Base-by-base conservation (phyloP, 2,888 invertebrate genomes). In the Lasioglossum figueresi region DNA sequence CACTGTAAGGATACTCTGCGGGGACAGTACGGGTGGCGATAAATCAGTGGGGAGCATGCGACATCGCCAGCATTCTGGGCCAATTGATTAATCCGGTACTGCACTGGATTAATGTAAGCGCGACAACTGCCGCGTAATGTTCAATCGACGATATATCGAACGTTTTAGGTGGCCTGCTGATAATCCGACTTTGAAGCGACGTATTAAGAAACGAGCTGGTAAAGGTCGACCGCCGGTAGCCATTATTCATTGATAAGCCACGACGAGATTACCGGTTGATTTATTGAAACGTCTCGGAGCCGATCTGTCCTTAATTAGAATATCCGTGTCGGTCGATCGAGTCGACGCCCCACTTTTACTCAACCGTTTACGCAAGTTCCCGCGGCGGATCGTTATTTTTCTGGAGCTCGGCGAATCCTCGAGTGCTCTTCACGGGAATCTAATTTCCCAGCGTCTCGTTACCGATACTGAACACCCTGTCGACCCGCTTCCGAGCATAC, bases 41-140 rank as follows among this genome's bases (percentile, higher is more conserved):
- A 63, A 31, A 63, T 31, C 31, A 31, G 63, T 63, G 14, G 63
- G 63, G 31, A 16, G 6, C 63, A 63, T 16, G 16, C 63, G 63
- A 63, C 63, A 16, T 63, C 31, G 63, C 63, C 16, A 16, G 16
- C 31, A 63, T 63, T 63, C 63, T 6, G 63, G 63, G 27, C 63
- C 16, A 63, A 63, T 63, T 31, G 63, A 63, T 63, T 63, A 63
- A 88, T 79, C 90, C 83, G 74, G 84, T 84, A 52, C 70, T 14
- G 52, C 31, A 66, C 79, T 31, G 84, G 80, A 83, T 85, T 72
- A 85, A 82, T 70, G 48, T 31, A 23, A 16, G 16, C 40, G 37
- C 85, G 89, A 87, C 88, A 84, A 87, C 83, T 72, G 56, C 37
- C 63, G 85, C 81, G 79, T 84, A 88, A 91, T 84, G 86, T 74